A percentile compares a stretch with the other conserved stretches of the same genome.
These are phyloP conservation scores for Fistularia tabacaria DNA, from an alignment of 2,797 vertebrate species.

Conservation along the genomic window DNA sequence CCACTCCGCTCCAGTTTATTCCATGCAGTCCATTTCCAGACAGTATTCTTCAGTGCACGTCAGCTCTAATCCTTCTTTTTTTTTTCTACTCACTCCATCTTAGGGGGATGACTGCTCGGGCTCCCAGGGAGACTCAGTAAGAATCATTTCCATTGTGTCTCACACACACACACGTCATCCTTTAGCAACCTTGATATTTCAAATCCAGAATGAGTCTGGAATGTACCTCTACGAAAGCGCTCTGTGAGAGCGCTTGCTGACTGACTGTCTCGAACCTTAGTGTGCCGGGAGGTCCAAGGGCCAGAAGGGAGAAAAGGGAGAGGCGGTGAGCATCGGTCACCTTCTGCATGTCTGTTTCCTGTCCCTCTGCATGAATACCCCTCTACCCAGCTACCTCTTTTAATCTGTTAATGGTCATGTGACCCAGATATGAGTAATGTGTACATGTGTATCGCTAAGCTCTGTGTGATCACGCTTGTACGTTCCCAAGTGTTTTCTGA, in stretches of 20 bases:
- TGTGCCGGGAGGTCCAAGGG: slow-evolving; percentile 58
- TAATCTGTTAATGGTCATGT: no score
- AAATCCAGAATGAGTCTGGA: slow-evolving; percentile 17
- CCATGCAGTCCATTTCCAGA: slow-evolving; percentile 18
- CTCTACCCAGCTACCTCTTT: no score
- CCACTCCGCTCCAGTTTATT: slow-evolving; percentile 21
- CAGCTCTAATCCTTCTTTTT: slow-evolving; percentile 22
- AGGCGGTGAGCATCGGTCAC: slow-evolving; percentile 66
- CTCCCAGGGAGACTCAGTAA: slow-evolving; percentile 63
- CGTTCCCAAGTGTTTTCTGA: no score
- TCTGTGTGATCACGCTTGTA: no score
- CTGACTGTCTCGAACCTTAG: slow-evolving; percentile 61
- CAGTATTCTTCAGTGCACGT: slow-evolving; percentile 21
- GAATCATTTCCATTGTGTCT: slow-evolving; percentile 46
- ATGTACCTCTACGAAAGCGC: background rate
- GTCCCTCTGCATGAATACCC: no score
- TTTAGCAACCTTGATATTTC: slow-evolving; percentile 35
- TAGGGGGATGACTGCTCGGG: slow-evolving; percentile 63
- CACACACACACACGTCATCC: background rate
- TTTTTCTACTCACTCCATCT: slow-evolving; percentile 26
- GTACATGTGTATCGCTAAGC: no score
- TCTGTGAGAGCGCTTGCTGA: slow-evolving; percentile 53
- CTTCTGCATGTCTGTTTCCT: slow-evolving; percentile 39
- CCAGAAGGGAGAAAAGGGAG: slow-evolving; percentile 74
- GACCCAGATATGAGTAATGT: no score